Evolutionary conservation across 2,797 vertebrate species (phyloP).

Genomic region (Chaetophractus vellerosus): DNA sequence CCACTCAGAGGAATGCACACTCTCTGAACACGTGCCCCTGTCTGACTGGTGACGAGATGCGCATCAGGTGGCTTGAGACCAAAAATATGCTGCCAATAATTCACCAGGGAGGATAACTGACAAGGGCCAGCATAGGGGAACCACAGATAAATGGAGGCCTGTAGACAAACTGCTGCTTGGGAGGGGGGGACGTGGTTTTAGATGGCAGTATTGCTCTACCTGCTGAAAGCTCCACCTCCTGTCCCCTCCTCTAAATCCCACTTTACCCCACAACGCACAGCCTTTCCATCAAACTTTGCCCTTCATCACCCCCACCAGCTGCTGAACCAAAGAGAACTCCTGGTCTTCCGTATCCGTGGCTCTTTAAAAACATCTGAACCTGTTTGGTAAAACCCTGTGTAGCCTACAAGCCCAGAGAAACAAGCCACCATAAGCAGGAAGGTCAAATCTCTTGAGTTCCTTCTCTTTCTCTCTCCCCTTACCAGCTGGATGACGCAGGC

Average conservation of each 20-base stretch:
- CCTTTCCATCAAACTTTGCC: background rate
- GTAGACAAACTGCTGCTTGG: background rate
- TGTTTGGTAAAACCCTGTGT: background rate
- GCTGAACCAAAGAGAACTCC: background rate
- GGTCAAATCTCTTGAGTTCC: background rate
- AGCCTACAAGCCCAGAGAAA: background rate
- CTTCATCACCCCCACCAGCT: background rate
- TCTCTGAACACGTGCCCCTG: background rate
- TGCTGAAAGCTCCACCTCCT: background rate
- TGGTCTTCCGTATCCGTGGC: background rate
- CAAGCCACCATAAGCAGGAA: background rate
- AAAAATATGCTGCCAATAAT: constrained; percentile 1
- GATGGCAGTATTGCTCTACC: background rate
- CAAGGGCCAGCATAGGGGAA: background rate
- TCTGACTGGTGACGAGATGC: constrained; percentile 37
- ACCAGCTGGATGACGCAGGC: background rate
- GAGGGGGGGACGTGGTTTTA: background rate
- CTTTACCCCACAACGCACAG: background rate
- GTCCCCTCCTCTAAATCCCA: background rate
- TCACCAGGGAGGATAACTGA: background rate
- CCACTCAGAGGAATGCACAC: background rate
- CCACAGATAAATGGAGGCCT: background rate
- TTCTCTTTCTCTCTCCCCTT: background rate
- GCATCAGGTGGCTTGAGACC: background rate
- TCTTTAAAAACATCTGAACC: background rate